Base-by-base conservation (phyloP, 2,797 vertebrate species). In the Chaunax sp. region DNA sequence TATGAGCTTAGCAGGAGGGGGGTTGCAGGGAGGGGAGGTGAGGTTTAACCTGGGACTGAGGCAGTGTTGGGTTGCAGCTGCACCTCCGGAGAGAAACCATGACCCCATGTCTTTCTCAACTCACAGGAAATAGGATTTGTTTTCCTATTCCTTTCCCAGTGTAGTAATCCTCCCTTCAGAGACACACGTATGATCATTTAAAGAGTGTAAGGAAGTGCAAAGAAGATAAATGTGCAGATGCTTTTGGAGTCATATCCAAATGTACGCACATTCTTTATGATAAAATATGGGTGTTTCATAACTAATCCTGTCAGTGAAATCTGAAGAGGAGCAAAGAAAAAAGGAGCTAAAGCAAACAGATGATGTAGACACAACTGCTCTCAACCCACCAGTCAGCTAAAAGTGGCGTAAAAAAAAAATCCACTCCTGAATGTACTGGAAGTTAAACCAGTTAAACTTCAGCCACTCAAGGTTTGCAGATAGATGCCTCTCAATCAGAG, bases 21-120 rank as follows among this genome's bases (percentile, higher is more conserved):
- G 62, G 66, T 44, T 28, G 76, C 46, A 33, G 40, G 0, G 5
- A 51, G 61, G 25, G 40, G 56, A 54, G 70, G 56, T 43, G 78
- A 69, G 60, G 26, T 50, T 85, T 75, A 89, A 86, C 85, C 88
- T 86, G 71, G 67, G 44, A 84, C 70, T n/a, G 49, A 28, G 54
- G 33, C 41, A 46, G 86, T 69, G 61, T 89, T 78, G 45, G 56
- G 80, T 94, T 92, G 85, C 92, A 76, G 65, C 77, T 79, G 60
- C 54, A 82, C 75, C 78, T 88, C 88, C 68, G 64, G 85, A 89
- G 55, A 81, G 37, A 73, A 71, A 74, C 59, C 57, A 3, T 62
- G 82, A 88, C 85, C 87, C 69, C 23, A 45, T 15, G 73, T 68
- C 72, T 78, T 67, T 82, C 64, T 78, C 46, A 45, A 14, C 74